Percentiles rank a stretch among this genome's conserved stretches.
phyloP scores from a whole-genome alignment of 1,140 invertebrate species.

The Drosophila yakuba region DNA sequence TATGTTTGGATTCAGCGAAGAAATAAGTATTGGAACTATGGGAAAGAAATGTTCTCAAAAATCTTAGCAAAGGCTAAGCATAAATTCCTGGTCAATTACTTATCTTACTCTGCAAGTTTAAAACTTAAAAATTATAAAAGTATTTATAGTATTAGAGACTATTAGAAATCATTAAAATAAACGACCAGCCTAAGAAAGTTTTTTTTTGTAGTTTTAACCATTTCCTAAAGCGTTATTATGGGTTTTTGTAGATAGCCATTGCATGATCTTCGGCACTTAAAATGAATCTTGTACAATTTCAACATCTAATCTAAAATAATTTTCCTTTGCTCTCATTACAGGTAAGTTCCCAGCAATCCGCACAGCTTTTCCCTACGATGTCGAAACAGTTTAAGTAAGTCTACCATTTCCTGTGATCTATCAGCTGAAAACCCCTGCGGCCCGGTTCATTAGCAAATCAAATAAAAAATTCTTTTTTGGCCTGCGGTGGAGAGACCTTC shows the following conservation, averaged over 20 bases:
- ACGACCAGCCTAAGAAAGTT: not conserved
- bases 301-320: conserved; percentile 62
- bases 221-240: not conserved
- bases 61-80: not conserved
- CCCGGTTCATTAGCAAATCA: conserved; percentile 67
- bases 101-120: too few relatives aligned
- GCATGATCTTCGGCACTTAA: conserved; percentile 31
- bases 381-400: conserved; percentile 49
- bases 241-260: not conserved
- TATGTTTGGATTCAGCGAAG: conserved; percentile 9
- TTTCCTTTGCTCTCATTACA: conserved; percentile 58
- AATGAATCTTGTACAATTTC: conserved; percentile 11
- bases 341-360: conserved; percentile 50
- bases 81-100: not conserved
- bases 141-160: not conserved
- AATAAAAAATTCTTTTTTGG: conserved; percentile 67
- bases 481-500: conserved; percentile 37
- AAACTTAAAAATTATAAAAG: too few relatives aligned
- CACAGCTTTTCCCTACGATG: conserved; percentile 2
- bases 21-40: not conserved
- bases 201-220: conserved; percentile 5
- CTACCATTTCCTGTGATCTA: conserved; percentile 68
- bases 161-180: not conserved
- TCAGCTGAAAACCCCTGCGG: conserved; percentile 18
- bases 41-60: not conserved